A percentile compares a stretch with the other conserved stretches of the same genome.
phyloP scores from a whole-genome alignment of 2,113 vertebrate species.

The Odontophorus gujanensis region DNA sequence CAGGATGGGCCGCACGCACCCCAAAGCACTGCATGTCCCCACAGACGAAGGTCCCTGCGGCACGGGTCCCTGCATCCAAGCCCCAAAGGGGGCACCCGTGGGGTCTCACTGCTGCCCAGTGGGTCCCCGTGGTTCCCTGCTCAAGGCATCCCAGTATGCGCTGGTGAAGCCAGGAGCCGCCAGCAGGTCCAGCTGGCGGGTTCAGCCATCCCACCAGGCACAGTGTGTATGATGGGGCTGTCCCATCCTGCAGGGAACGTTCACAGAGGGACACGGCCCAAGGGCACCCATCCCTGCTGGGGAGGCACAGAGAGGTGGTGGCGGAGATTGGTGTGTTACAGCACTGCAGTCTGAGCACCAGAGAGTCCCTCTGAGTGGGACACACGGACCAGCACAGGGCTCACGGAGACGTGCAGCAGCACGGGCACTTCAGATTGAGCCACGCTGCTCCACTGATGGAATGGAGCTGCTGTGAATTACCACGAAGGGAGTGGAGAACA shows the following conservation, averaged over 20 bases:
- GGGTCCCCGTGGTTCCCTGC: background rate
- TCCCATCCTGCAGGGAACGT: no score
- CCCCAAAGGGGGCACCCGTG: background rate
- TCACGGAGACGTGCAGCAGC: background rate
- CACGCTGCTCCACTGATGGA: background rate
- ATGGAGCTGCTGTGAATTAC: background rate
- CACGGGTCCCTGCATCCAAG: background rate
- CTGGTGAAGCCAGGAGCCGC: no score
- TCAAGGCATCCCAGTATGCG: no score
- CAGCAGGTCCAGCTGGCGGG: no score
- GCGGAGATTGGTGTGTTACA: background rate
- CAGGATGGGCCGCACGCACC: background rate
- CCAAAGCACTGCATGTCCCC: background rate
- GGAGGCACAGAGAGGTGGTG: background rate
- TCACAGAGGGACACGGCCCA: rapidly evolving
- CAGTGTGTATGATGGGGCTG: no score
- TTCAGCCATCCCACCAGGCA: no score
- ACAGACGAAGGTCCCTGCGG: background rate
- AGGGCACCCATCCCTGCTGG: background rate
- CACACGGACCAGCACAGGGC: background rate
- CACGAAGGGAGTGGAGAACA: background rate
- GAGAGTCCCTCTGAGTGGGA: background rate
- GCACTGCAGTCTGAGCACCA: background rate
- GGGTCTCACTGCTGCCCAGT: background rate
- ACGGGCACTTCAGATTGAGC: background rate